Percentiles rank a stretch among this genome's conserved stretches.
Evolutionary conservation across 2,888 invertebrate species (phyloP).

Genomic region (Tetragonisca angustula): DNA sequence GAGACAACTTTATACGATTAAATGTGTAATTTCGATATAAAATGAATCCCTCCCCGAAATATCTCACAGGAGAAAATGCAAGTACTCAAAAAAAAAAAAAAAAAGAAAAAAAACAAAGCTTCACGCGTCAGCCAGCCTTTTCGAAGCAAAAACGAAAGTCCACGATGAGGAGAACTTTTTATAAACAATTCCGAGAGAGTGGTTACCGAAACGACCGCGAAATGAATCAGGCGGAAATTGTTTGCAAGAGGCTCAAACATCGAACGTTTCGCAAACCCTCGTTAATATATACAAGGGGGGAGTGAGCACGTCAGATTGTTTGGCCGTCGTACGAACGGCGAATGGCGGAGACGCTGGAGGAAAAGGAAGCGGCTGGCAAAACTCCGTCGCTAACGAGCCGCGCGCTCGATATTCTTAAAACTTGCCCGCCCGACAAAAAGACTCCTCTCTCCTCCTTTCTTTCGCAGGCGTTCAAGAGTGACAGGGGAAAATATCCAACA

Average conservation of each 20-base stretch:
- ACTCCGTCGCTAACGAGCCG: slow-evolving; percentile 57
- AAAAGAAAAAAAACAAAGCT: too few relatives aligned
- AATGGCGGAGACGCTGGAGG: slow-evolving; percentile 23
- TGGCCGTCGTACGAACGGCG: slow-evolving; percentile 39
- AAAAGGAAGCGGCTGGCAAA: slow-evolving; percentile 42
- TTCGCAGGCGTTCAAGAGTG: slow-evolving; percentile 27
- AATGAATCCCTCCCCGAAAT: too few relatives aligned
- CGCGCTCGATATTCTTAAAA: slow-evolving; percentile 55
- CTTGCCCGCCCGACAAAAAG: slow-evolving; percentile 50
- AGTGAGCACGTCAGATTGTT: slow-evolving; percentile 59
- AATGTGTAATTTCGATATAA: too few relatives aligned
- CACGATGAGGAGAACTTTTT: background rate
- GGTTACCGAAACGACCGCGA: slow-evolving; percentile 46
- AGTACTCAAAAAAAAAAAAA: too few relatives aligned
- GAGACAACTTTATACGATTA: too few relatives aligned
- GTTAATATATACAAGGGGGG: slow-evolving; percentile 61
- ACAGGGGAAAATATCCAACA: slow-evolving; percentile 46
- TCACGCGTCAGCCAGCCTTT: too few relatives aligned
- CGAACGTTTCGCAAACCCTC: slow-evolving; percentile 53
- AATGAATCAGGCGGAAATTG: slow-evolving; percentile 53
- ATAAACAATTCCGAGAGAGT: slow-evolving; percentile 45
- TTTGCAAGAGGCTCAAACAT: slow-evolving; percentile 45
- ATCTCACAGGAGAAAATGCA: too few relatives aligned
- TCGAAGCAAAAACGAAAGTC: too few relatives aligned
- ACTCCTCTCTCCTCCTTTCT: slow-evolving; percentile 41